Base-by-base conservation (phyloP, 2,797 vertebrate genomes). In the Enteromius paludinosus region DNA sequence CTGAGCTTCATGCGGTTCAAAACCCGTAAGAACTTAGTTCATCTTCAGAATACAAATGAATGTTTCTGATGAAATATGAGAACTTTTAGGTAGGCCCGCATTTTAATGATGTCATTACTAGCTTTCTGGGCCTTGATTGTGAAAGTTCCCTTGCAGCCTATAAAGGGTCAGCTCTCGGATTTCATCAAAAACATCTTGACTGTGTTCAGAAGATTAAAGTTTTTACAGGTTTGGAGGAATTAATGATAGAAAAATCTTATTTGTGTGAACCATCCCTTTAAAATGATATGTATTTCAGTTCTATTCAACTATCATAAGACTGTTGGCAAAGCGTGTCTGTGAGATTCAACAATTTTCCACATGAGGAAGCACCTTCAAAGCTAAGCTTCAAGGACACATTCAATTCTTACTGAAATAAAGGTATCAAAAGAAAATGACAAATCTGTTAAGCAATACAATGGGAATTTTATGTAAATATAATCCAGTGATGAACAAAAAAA, bases 291-390 rank as follows among this genome's bases (percentile, higher is more conserved):
- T 9, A 80, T 41, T 25, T 15, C 52, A 59, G 25, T 23, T 70
- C 18, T 33, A 68, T 38, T 4, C 15, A 45, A 45, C 5, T 25
- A 43, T 15, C 49, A 59, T 20, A n/a, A 79, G 23, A 70, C 4
- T 30, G 17, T 0, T 4, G 35, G 47, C 33, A 54, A 35, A 25
- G 30, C 3, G 23, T 23, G 35, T 33, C 25, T 33, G 59, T 33
- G 41, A 77, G 28, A 64, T 49, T 33, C 17, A 47, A 68, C 38
- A 8, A 5, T 69, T 79, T 79, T 70, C 11, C 11, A 56, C 49
- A 43, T 1, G 49, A 28, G n/a, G 10, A 25, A 69, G 5, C 11
- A 43, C 20, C n/a, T 41, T 56, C 4, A 65, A 64, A 78, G 6
- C 28, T 6, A 62, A 23, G n/a, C 23, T 47, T 30, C 11, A 28